These are phyloP conservation scores for Megalurothrips usitatus DNA, from an alignment of 2,888 invertebrate genomes.

Conservation along the genomic window DNA sequence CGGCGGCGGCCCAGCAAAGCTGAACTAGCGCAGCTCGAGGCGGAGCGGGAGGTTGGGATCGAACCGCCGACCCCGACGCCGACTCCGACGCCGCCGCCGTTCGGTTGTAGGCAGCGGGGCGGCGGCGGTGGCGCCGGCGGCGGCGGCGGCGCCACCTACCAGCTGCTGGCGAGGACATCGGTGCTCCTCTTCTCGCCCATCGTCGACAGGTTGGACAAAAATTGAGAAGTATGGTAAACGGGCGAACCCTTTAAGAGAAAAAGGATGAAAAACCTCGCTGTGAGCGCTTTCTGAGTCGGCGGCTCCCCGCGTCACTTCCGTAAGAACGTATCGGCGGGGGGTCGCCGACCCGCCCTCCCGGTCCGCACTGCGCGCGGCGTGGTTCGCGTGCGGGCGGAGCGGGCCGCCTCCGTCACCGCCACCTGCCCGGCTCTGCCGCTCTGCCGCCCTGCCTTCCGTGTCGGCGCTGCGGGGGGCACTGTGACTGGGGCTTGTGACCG, in stretches of 20 bases:
- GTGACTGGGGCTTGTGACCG: too few species aligned
- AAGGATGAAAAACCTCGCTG: too few species aligned
- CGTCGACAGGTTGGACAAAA: conserved; percentile 9
- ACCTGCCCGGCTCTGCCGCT: too few species aligned
- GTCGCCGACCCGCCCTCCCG: too few species aligned
- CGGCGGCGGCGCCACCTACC: neutral
- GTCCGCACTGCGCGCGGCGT: too few species aligned
- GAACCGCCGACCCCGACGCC: conserved; percentile 2
- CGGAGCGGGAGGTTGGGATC: conserved; percentile 8
- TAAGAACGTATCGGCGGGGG: too few species aligned
- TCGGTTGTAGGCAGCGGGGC: neutral
- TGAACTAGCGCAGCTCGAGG: neutral
- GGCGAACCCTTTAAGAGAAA: too few species aligned
- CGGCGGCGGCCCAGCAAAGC: conserved; percentile 7
- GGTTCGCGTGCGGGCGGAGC: too few species aligned
- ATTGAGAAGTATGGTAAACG: too few species aligned
- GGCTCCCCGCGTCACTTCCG: neutral
- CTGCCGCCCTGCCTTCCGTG: too few species aligned
- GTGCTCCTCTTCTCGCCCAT: conserved; percentile 14
- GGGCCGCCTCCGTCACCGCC: too few species aligned
- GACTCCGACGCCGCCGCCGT: neutral
- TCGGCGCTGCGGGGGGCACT: too few species aligned
- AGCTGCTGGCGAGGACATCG: conserved; percentile 12
- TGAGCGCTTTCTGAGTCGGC: neutral
- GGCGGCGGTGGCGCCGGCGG: neutral